Evolutionary conservation across 2,797 vertebrate species (phyloP).

Genomic region (Ptychobarbus kaznakovi): DNA sequence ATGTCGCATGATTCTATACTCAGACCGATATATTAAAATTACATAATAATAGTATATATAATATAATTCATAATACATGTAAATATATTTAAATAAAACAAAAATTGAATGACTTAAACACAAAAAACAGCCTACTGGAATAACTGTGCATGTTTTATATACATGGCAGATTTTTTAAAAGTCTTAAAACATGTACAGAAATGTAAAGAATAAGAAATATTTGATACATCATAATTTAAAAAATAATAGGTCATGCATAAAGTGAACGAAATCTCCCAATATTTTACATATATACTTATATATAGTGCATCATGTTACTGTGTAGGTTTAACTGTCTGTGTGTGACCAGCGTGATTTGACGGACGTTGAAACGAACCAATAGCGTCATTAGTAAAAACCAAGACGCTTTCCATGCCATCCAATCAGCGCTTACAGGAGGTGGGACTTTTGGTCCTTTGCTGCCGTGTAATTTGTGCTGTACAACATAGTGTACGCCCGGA

Average conservation of each 20-base stretch:
- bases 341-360: slow-evolving; percentile 1
- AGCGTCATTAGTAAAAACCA: not conserved
- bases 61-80: not conserved
- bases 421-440: slow-evolving; percentile 46
- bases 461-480: slow-evolving; percentile 34
- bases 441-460: slow-evolving; percentile 6
- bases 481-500: slow-evolving; percentile 14
- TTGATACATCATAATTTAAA: not conserved
- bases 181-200: not conserved
- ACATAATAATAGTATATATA: not conserved
- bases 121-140: not conserved
- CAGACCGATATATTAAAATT: not conserved
- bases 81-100: not conserved
- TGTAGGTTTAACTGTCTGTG: not conserved
- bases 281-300: slow-evolving; percentile 10
- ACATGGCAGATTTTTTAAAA: not conserved
- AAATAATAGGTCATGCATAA: not conserved
- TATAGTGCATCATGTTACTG: slow-evolving; percentile 4
- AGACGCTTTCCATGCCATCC: slow-evolving; percentile 3
- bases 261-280: not conserved
- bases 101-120: not conserved
- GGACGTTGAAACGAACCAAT: slow-evolving; percentile 25
- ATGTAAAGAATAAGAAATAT: not conserved
- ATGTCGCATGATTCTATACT: not conserved
- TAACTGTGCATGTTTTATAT: not conserved